Evolutionary conservation across 2,797 vertebrate species (phyloP).

Genomic region (Notoglanidium macrostoma): DNA sequence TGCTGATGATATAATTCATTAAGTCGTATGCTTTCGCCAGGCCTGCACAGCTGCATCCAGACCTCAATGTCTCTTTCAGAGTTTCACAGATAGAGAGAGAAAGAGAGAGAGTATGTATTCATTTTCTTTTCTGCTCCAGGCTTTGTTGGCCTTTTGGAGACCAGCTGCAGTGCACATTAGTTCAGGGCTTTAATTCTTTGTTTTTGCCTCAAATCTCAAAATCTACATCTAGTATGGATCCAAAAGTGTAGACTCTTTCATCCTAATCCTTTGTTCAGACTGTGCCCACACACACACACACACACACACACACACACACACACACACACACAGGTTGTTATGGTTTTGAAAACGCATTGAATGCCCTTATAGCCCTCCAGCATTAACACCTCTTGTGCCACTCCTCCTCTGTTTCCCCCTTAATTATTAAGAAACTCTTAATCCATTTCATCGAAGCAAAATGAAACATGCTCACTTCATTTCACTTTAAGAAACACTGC

Average conservation of each 20-base stretch:
- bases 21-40: not conserved
- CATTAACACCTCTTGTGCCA: conserved; percentile 26
- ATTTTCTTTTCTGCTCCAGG: conserved; percentile 23
- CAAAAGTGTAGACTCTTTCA: conserved; percentile 42
- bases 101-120: not conserved
- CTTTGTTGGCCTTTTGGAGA: conserved; percentile 6
- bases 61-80: conserved; percentile 17
- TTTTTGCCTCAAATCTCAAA: conserved; percentile 52
- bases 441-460: conserved; percentile 63
- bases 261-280: conserved; percentile 35
- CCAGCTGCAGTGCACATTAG: conserved; percentile 17
- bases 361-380: conserved; percentile 11
- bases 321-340: not conserved
- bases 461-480: conserved; percentile 67
- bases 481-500: conserved; percentile 65
- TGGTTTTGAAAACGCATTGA: not conserved
- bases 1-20: conserved; percentile 55
- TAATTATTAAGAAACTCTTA: conserved; percentile 62
- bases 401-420: conserved; percentile 53
- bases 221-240: conserved; percentile 36
- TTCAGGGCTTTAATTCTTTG: conserved; percentile 41
- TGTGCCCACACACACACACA: conserved; percentile 8
- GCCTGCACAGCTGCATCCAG: conserved; percentile 49
- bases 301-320: conserved; percentile 8
- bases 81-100: conserved; percentile 24